A percentile compares a stretch with the other conserved stretches of the same genome.
Conservation (phyloP, 1,140 invertebrate species). For the Trachymyrmex septentrionalis region DNA sequence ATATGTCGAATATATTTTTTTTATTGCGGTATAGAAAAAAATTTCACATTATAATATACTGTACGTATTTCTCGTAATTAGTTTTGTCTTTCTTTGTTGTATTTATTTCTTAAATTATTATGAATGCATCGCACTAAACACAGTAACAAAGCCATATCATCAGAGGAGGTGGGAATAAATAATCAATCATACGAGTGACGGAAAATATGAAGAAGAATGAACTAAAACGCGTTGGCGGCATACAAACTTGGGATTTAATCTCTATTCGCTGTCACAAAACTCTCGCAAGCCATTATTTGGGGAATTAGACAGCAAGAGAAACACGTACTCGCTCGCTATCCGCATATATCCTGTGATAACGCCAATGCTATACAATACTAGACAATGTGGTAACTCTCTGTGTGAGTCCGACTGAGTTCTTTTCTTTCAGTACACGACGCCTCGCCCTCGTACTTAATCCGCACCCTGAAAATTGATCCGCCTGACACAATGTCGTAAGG, state of each 20-base stretch:
- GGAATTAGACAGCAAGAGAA: constrained; percentile 50
- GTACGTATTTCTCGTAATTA: not conserved
- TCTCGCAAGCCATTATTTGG: constrained; percentile 54
- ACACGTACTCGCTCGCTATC: not conserved
- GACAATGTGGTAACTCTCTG: constrained; percentile 43
- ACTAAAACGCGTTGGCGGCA: not conserved
- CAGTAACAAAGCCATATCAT: constrained; percentile 9
- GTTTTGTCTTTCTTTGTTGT: not conserved
- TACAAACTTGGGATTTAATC: constrained; percentile 30
- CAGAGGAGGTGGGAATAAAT: not conserved
- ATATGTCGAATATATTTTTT: constrained; percentile 10
- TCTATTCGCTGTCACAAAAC: not conserved
- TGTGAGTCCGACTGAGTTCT: not conserved
- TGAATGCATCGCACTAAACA: constrained; percentile 13
- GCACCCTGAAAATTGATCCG: constrained; percentile 48
- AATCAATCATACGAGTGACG: constrained; percentile 9
- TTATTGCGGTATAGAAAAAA: not conserved
- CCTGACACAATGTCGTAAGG: constrained; percentile 62
- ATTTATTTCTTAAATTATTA: constrained; percentile 36
- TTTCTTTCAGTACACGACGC: constrained; percentile 24
- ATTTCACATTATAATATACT: not conserved
- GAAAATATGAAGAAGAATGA: constrained; percentile 65
- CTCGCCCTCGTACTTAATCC: constrained; percentile 69
- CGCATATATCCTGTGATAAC: not conserved
- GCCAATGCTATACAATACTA: constrained; percentile 34